Evolutionary conservation across 1,140 invertebrate species (phyloP), one percentile per base, ranked within the genome.

Genomic region (Lepidurus packardi): DNA sequence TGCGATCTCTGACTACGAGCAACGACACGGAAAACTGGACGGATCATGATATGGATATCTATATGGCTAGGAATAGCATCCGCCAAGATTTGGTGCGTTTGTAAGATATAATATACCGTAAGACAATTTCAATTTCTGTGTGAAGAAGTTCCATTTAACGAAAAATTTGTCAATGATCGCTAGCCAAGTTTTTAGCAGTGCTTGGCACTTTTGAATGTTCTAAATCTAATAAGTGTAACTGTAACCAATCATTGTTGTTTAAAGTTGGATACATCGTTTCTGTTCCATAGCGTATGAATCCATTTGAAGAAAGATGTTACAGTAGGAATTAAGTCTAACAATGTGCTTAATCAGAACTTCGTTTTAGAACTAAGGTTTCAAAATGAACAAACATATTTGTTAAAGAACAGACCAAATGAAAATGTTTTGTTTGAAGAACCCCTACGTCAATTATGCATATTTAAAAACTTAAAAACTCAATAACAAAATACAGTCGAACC

Each of bases 11-110:
- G 16, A 65, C 53, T 1, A 84, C 83, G 9, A 83, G 84, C 25
- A 94, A 95, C 83, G 94, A 92, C 82, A 86, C 92, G 53, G 92
- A 95, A 84, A 95, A 95, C 84, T 96, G 94, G 94, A 97, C 94
- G 76, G 95, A 97, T 85, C 94, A 96, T 84, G 94, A 96, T 84
- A 94, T 96, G 91, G 94, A 97, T 81, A 95, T 96, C 82, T 97
- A 97, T 85, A 94, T 95, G 90, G 91, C 94, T 77, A 89, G 94
- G 82, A 96, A 96, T 86, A 91, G 93, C 77, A 95, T 93, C 16
- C 91, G 93, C 73, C 89, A 93, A 82, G 92, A 92, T 82, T 86
- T 94, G 80, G 92, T 95, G 81, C 93, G 93, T 81, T 90, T 94
- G 86, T 93, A 90, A 90, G 34, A 34, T 34, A 34, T 2, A 34